A percentile compares a stretch with the other conserved stretches of the same genome.
phyloP scores from a whole-genome alignment of 2,113 vertebrate genomes.

The Mesoclemmys tuberculata region DNA sequence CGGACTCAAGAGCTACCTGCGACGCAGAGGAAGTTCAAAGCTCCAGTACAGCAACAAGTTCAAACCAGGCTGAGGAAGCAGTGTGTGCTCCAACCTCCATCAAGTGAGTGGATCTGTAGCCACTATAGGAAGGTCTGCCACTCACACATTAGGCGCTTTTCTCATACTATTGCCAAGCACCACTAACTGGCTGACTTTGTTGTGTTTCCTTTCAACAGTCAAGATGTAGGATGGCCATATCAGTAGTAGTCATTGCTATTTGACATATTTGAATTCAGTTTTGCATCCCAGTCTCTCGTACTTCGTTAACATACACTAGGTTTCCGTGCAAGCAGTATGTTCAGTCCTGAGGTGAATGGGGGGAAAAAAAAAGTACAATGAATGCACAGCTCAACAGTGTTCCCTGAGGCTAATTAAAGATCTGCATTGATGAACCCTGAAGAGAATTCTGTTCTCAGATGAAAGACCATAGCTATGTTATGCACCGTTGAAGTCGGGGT shows the following conservation, averaged over 20 bases:
- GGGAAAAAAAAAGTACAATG: background rate
- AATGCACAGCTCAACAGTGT: background rate
- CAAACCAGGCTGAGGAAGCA: too few relatives aligned
- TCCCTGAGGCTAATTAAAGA: background rate
- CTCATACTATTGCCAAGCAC: too few relatives aligned
- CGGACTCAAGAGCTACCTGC: too few relatives aligned
- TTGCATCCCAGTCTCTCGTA: fast-evolving
- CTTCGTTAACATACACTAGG: background rate
- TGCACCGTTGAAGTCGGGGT: background rate
- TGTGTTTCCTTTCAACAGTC: too few relatives aligned
- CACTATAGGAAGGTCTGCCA: too few relatives aligned
- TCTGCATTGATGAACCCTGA: background rate
- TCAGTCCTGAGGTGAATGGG: background rate
- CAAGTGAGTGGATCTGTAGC: too few relatives aligned
- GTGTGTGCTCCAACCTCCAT: too few relatives aligned
- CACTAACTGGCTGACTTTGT: too few relatives aligned
- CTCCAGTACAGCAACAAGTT: too few relatives aligned
- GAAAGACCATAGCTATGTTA: background rate
- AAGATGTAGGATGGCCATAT: too few relatives aligned
- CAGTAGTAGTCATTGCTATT: background rate
- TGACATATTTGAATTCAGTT: background rate
- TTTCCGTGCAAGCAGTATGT: background rate
- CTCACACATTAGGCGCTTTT: too few relatives aligned
- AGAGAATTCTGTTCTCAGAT: background rate
- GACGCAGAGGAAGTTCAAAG: too few relatives aligned